Base-by-base conservation (phyloP, 2,888 invertebrate species). In the Stictocephala bisonia region DNA sequence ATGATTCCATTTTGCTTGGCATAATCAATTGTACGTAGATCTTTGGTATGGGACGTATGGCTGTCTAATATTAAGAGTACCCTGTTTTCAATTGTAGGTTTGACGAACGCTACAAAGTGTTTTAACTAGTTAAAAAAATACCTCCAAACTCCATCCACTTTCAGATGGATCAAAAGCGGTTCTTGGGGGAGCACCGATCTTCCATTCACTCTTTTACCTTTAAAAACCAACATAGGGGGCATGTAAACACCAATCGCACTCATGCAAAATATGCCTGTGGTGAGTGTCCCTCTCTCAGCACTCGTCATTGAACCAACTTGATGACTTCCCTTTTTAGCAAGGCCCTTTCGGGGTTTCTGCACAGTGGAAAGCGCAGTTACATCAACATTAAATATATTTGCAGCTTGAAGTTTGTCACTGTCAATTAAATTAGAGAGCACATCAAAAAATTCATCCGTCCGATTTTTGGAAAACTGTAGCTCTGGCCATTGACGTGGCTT, bases 21-120 rank as follows among this genome's bases (percentile, higher is more conserved):
- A 74, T 77, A 71, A 35, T 70, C 29, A 2, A 79, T 29, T 24
- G 77, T 77, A 22, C 78, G 77, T 26, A 80, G 69, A 76, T 80
- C 79, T 70, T 75, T 79, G n/a, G 75, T 74, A 64, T 81, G 79
- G 7, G 79, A 79, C 44, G 78, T 74, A 70, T 81, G 80, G 1
- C 79, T 78, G 75, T 81, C 79, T 13, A 81, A 76, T 35, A 81
- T 27, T 15, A 81, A 72, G 24, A 81, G 74, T 35, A 80, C 75
- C 71, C 6, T 24, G 1, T 56, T 2, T 7, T 24, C 26, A 24
- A 22, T 27, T 6, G 2, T 56, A 56, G 56, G 56, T 15, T 56
- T 56, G 24, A 56, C 27, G 24, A 56, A 56, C 1, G 56, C 24
- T 9, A 56, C 56, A 56, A 56, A 56, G 26, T 56, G 56, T 27